phyloP scores from a whole-genome alignment of 2,888 invertebrate genomes.

The Meiosimyza decipiens region DNA sequence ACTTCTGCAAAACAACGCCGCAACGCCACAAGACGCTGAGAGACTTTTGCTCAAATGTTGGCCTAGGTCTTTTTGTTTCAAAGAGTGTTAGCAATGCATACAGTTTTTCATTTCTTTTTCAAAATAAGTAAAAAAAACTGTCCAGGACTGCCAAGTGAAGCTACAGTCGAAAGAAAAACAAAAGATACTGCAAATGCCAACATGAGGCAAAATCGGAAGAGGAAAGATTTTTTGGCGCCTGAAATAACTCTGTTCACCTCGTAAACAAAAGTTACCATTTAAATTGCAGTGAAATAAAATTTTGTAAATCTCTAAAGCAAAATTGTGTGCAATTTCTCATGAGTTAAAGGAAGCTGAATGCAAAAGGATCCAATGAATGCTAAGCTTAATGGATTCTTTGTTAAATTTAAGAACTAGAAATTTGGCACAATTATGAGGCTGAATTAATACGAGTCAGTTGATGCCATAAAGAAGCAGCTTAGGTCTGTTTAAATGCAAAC shows the following conservation, averaged over 20 bases:
- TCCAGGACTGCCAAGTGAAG: neutral
- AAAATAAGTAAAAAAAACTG: neutral
- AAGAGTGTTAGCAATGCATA: slow-evolving; percentile 6
- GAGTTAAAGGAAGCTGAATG: too few species aligned
- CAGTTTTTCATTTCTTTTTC: slow-evolving; percentile 21
- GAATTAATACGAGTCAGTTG: slow-evolving; percentile 20
- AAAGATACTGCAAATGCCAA: too few species aligned
- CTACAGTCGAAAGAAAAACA: neutral
- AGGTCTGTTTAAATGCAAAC: neutral
- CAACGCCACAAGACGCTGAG: too few species aligned
- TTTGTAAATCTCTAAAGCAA: too few species aligned
- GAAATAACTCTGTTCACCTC: slow-evolving; percentile 14
- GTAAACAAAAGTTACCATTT: slow-evolving; percentile 25
- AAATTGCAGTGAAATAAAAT: slow-evolving; percentile 15
- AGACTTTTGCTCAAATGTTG: too few species aligned
- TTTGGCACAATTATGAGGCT: slow-evolving; percentile 23
- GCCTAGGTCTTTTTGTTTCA: too few species aligned
- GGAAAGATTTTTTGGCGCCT: slow-evolving; percentile 10
- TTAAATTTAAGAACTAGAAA: neutral
- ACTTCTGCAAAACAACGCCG: slow-evolving; percentile 4
- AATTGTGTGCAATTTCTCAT: too few species aligned
- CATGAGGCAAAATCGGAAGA: too few species aligned
- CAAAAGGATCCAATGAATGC: neutral
- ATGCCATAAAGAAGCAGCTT: neutral
- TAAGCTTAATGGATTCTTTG: slow-evolving; percentile 3